Evolutionary conservation across 2,888 invertebrate genomes (phyloP), one percentile per base, ranked within the genome.

Genomic region (Microchrysa polita): DNA sequence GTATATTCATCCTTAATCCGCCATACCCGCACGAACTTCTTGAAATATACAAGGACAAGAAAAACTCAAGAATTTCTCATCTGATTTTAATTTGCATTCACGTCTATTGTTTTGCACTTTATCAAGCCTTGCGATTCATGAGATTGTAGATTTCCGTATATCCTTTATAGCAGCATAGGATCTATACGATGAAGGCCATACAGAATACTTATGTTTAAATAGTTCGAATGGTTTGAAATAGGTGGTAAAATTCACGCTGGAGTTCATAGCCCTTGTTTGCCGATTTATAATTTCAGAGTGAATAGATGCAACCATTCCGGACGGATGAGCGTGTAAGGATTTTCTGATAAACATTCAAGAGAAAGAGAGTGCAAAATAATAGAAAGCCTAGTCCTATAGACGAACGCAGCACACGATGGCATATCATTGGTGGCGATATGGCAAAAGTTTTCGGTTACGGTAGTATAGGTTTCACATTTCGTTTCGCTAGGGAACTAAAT

Each of bases 31-130:
- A 48, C 14, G 27, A 27, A 42, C 60, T 72, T 48, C 60, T 48
- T 48, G n/a, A 60, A 48, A 67, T 53, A 16, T 52, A 67, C 20
- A 67, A 42, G 42, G n/a, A n/a, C n/a, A 48, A 16, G 7, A 72
- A 72, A 73, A 74, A 23, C 72, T 67, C 27, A 23, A 57, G 67
- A 63, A 72, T 74, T 75, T 67, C 72, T 74, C 27, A 7, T 72
- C 14, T 61, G 73, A 73, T 75, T 75, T 75, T 73, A 75, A 75
- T 75, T 74, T 75, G 75, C 75, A 75, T 75, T 75, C 74, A 74
- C 44, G 72, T 53, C 67, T 75, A 75, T 75, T 75, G 75, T 75
- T 75, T 73, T 53, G 55, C 52, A 72, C 61, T 73, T 75, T 69
- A 65, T 75, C 72, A 67, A 72, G 60, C 48, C 67, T 53, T 22